Evolutionary conservation across 2,888 invertebrate species (phyloP), one percentile per base, ranked within the genome.

Genomic region (Conomelus anceps): DNA sequence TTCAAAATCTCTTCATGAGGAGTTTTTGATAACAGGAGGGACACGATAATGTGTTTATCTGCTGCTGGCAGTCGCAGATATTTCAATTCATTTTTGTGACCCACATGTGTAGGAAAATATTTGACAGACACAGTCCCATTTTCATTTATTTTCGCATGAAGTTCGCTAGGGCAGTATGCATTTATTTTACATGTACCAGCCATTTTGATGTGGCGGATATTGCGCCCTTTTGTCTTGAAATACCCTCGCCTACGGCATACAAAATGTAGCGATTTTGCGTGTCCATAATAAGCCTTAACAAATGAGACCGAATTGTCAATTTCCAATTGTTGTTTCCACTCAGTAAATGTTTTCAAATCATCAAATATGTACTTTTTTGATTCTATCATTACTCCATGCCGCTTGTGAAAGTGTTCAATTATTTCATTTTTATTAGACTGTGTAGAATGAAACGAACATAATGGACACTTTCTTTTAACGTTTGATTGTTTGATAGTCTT

Each of bases 1-100:
- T 89, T 89, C 20, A 89, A 23, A 90, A 88, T 91, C 90, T 88
- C 91, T 88, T 91, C 90, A 88, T 92, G 91, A 20, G 92, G 91
- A 13, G 92, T 90, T 89, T 92, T 92, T 87, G 90, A 84, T 0
- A 91, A 91, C n/a, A 92, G 91, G 91, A 92, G 91, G 0, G 84
- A 89, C 22, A 92, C 92, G 0, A 92, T 85, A 26, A 34, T 26
- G 23, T 91, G 88, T 85, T 91, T 87, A 85, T 92, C 92, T 22
- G 89, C 89, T 88, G 89, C 26, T 22, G 91, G 91, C n/a, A 92
- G 89, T 34, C 88, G 88, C 85, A 92, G 89, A 85, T 91, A 91
- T 86, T 87, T 90, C 22, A 92, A 89, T 86, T 92, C 92, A 85
- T 87, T 90, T 6, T 89, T 90, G 89, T 92, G 92, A 11, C 92